Conservation (phyloP, 1,140 invertebrate genomes). For the Drosophila albomicans region DNA sequence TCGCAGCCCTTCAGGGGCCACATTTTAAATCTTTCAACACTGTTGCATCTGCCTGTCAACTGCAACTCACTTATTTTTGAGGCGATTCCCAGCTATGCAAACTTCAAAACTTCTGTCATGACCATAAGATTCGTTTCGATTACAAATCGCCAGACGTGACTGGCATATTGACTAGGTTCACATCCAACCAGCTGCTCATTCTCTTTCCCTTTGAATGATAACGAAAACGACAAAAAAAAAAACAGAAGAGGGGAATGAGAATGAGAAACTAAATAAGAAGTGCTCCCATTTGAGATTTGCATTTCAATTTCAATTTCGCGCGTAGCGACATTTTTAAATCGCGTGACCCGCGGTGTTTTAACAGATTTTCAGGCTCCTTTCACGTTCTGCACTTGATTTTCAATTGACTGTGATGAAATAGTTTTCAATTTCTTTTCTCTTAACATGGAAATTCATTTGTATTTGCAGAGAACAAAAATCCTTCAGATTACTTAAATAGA, state of each 20-base stretch:
- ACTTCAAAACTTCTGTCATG: slow-evolving; percentile 65
- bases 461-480: slow-evolving; percentile 51
- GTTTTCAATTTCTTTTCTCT: slow-evolving; percentile 32
- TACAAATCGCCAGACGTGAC: slow-evolving; percentile 76
- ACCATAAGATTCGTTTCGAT: slow-evolving; percentile 77
- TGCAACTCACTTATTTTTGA: slow-evolving; percentile 5
- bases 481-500: not conserved
- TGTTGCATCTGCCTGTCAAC: slow-evolving; percentile 48
- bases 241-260: not conserved
- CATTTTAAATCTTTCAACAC: slow-evolving; percentile 45
- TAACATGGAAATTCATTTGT: slow-evolving; percentile 43
- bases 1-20: not conserved
- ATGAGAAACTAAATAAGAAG: not conserved
- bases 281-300: slow-evolving; percentile 63
- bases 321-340: slow-evolving; percentile 61
- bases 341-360: slow-evolving; percentile 50
- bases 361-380: slow-evolving; percentile 52
- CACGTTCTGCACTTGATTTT: slow-evolving; percentile 52
- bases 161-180: slow-evolving; percentile 41
- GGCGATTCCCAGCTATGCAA: slow-evolving; percentile 40
- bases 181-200: slow-evolving; percentile 19
- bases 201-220: not conserved
- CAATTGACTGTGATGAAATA: slow-evolving; percentile 52
- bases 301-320: slow-evolving; percentile 70
- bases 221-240: not conserved